phyloP scores from a whole-genome alignment of 2,888 invertebrate genomes.

The Nemapogon koenigi region DNA sequence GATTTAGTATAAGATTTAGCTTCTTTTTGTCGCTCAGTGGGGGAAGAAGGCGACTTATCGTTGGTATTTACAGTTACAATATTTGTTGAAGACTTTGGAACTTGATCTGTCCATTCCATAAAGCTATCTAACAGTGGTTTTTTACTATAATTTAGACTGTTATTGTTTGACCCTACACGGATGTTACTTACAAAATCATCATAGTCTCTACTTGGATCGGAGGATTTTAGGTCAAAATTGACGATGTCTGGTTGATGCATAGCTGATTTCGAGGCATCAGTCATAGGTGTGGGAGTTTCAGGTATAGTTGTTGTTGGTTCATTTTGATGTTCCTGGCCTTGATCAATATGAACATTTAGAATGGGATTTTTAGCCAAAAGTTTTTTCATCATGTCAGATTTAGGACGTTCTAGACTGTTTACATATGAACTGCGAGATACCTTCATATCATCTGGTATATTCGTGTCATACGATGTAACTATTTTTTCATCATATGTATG shows the following conservation, averaged over 20 bases:
- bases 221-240: constrained; percentile 49
- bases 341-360: constrained; percentile 51
- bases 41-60: constrained; percentile 35
- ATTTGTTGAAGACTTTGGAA: constrained; percentile 35
- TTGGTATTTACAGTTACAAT: constrained; percentile 53
- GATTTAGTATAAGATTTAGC: constrained; percentile 53
- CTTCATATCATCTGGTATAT: constrained; percentile 69
- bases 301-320: constrained; percentile 24
- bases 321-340: constrained; percentile 20
- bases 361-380: constrained; percentile 58
- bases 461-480: constrained; percentile 60
- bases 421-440: constrained; percentile 66
- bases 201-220: constrained; percentile 39
- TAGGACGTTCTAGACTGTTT: constrained; percentile 68
- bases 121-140: constrained; percentile 33
- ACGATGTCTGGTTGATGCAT: constrained; percentile 59
- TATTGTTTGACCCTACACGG: constrained; percentile 52
- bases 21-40: constrained; percentile 27
- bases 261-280: constrained; percentile 47
- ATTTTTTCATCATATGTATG: constrained; percentile 49
- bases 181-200: constrained; percentile 59
- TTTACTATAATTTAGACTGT: constrained; percentile 41
- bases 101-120: constrained; percentile 36
- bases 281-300: constrained; percentile 31
- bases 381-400: constrained; percentile 68